These are phyloP conservation scores for Saccopteryx bilineata DNA, from an alignment of 2,113 vertebrate species.

Conservation along the genomic window DNA sequence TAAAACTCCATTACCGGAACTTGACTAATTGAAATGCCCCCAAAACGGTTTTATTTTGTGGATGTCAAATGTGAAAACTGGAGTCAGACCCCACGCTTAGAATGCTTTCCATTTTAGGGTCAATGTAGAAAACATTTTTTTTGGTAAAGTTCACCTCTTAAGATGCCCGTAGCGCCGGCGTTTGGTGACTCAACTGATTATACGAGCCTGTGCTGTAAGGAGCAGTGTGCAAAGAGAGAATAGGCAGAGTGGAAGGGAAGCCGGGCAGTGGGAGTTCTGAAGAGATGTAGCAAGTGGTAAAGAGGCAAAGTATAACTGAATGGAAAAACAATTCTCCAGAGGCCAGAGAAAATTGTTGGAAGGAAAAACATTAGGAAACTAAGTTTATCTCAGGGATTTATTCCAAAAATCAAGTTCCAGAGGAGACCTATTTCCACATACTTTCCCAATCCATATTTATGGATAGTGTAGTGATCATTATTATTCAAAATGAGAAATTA, in stretches of 20 bases:
- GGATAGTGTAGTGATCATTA: background rate
- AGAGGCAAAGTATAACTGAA: background rate
- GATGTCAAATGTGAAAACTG: background rate
- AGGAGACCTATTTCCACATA: background rate
- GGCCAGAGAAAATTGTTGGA: slow-evolving; percentile 13
- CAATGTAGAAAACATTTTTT: background rate
- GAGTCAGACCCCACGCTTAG: background rate
- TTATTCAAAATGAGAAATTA: background rate
- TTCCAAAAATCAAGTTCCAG: slow-evolving; percentile 44
- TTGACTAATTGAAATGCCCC: background rate
- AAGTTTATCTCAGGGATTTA: slow-evolving; percentile 44
- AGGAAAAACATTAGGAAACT: slow-evolving; percentile 55
- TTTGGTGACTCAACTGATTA: background rate
- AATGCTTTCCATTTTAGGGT: background rate
- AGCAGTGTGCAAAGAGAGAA: background rate
- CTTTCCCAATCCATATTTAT: background rate
- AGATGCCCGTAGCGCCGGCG: background rate
- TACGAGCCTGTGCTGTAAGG: background rate
- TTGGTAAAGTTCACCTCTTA: background rate
- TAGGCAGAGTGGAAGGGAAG: too few relatives aligned
- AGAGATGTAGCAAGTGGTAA: background rate
- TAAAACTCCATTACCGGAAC: background rate
- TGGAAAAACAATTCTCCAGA: slow-evolving; percentile 37
- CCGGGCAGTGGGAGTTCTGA: too few relatives aligned
- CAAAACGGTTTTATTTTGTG: background rate